phyloP scores from a whole-genome alignment of 2,888 invertebrate genomes.

The Nephrotoma guestfalica region DNA sequence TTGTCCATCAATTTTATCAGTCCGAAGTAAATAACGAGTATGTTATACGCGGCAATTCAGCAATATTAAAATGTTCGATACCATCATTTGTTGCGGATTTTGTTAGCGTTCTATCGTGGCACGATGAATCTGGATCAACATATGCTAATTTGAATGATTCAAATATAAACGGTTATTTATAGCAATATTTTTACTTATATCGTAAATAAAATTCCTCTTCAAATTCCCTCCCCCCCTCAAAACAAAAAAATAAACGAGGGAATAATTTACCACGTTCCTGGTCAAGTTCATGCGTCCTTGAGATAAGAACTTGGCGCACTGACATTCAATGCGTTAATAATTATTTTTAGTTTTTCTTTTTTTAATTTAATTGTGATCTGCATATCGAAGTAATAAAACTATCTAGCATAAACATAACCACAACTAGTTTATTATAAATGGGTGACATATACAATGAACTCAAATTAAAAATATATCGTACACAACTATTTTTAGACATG shows the following conservation, averaged over 20 bases:
- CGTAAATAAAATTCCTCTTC: background rate
- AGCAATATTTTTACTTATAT: background rate
- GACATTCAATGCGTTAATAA: background rate
- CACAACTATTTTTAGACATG: background rate
- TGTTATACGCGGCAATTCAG: constrained; percentile 58
- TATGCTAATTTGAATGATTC: constrained; percentile 27
- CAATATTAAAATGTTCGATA: constrained; percentile 57
- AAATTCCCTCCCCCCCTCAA: background rate
- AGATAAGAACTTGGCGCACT: background rate
- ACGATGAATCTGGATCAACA: constrained; percentile 38
- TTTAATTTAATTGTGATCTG: background rate
- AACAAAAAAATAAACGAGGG: background rate
- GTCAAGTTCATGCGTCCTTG: background rate
- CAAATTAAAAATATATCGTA: background rate
- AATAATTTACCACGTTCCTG: background rate
- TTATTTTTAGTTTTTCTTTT: background rate
- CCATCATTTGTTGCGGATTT: constrained; percentile 62
- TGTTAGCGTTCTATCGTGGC: constrained; percentile 54
- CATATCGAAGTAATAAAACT: background rate
- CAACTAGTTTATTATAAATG: background rate
- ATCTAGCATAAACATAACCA: background rate
- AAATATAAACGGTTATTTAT: constrained; percentile 14
- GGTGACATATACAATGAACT: background rate
- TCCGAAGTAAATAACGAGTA: constrained; percentile 60
- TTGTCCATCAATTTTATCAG: constrained; percentile 56